Percentiles rank a stretch among this genome's conserved stretches.
Conservation (phyloP, 2,113 vertebrate genomes). For the Sigmodon hispidus region DNA sequence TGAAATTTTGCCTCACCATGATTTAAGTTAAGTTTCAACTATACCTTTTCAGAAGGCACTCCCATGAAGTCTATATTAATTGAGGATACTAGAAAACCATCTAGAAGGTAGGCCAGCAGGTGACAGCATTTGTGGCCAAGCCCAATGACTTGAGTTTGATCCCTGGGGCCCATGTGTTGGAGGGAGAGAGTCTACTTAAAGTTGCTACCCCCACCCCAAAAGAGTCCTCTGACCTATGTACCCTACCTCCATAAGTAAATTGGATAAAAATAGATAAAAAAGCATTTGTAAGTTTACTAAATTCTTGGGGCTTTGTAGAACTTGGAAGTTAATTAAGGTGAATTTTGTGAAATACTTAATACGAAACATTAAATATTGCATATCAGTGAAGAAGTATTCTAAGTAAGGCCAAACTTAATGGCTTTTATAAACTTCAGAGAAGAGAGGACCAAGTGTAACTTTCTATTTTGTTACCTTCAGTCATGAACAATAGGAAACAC, state of each 20-base stretch:
- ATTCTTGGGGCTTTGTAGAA: neutral
- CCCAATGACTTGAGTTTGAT: neutral
- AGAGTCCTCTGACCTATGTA: neutral
- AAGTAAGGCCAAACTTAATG: slow-evolving; percentile 15
- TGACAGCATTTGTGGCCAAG: neutral
- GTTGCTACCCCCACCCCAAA: neutral
- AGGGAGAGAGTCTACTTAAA: neutral
- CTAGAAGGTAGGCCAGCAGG: neutral
- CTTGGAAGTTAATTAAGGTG: slow-evolving; percentile 38
- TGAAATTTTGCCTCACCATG: neutral
- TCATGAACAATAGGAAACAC: neutral
- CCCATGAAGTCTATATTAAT: neutral
- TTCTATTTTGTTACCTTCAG: neutral
- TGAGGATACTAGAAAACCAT: neutral
- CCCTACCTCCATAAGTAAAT: neutral
- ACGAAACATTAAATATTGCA: slow-evolving; percentile 3
- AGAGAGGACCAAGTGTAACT: neutral
- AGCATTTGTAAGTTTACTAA: slow-evolving; percentile 23
- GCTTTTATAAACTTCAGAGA: slow-evolving; percentile 2
- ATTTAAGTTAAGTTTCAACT: neutral
- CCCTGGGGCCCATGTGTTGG: neutral
- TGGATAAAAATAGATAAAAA: neutral
- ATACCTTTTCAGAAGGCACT: slow-evolving; percentile 30
- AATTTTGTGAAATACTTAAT: slow-evolving; percentile 34
- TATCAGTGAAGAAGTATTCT: slow-evolving; percentile 33